phyloP scores from a whole-genome alignment of 2,888 invertebrate genomes.

The Caenorhabditis imperialis region DNA sequence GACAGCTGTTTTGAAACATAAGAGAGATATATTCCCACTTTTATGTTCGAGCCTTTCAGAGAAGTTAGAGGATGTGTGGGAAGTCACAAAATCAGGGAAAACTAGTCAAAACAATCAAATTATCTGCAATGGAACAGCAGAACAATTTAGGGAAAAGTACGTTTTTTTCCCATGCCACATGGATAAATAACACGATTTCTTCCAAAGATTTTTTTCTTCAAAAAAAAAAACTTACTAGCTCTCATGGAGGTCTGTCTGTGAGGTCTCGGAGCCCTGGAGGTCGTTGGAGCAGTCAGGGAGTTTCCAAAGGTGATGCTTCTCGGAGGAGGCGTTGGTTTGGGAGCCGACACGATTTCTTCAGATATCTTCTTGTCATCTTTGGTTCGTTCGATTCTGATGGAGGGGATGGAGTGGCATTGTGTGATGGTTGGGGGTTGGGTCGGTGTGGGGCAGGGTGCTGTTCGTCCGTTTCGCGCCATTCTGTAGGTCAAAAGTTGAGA shows the following conservation, averaged over 20 bases:
- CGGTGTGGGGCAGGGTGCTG: slow-evolving; percentile 41
- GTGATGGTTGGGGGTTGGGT: slow-evolving; percentile 33
- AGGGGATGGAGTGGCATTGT: slow-evolving; percentile 37
- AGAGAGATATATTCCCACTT: too few species aligned
- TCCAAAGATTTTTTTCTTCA: background rate
- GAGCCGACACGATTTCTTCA: slow-evolving; percentile 24
- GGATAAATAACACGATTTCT: background rate
- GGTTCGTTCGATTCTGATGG: slow-evolving; percentile 41
- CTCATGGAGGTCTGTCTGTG: slow-evolving; percentile 48
- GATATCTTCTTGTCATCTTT: slow-evolving; percentile 29
- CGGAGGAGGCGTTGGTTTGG: slow-evolving; percentile 41
- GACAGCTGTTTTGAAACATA: too few species aligned
- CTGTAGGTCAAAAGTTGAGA: too few species aligned
- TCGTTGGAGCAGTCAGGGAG: slow-evolving; percentile 14
- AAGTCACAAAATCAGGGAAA: too few species aligned
- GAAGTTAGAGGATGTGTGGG: too few species aligned
- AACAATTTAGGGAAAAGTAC: too few species aligned
- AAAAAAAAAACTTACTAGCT: slow-evolving; percentile 31
- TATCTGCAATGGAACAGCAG: too few species aligned
- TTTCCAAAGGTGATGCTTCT: slow-evolving; percentile 35
- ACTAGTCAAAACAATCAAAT: too few species aligned
- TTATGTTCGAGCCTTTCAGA: too few species aligned
- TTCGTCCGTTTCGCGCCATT: slow-evolving; percentile 54
- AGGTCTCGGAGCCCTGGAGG: slow-evolving; percentile 22
- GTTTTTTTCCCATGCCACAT: too few species aligned